These are phyloP conservation scores for Belonocnema kinseyi DNA, from an alignment of 1,140 invertebrate species.

Conservation along the genomic window DNA sequence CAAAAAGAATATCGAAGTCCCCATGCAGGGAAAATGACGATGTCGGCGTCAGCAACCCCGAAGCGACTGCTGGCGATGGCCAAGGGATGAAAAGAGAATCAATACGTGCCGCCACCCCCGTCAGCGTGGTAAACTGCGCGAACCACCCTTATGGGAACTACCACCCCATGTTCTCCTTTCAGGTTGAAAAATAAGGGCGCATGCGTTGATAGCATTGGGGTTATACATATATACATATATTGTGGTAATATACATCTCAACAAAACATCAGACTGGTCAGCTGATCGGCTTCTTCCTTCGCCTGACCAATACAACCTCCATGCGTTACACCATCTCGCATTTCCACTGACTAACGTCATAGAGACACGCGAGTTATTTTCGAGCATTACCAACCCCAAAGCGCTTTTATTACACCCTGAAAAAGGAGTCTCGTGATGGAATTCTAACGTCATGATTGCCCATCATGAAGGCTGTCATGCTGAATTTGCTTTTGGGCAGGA, in stretches of 20 bases:
- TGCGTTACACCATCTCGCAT: too few relatives aligned
- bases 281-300: conserved; percentile 39
- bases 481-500: too few relatives aligned
- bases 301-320: conserved; percentile 1
- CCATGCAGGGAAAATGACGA: conserved; percentile 32
- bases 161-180: conserved; percentile 29
- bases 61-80: conserved; percentile 69
- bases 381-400: too few relatives aligned
- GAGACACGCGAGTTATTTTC: too few relatives aligned
- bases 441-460: too few relatives aligned
- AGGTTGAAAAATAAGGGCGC: conserved; percentile 11
- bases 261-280: conserved; percentile 39
- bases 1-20: conserved; percentile 24
- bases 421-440: too few relatives aligned
- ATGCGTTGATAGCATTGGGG: background rate
- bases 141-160: conserved; percentile 53
- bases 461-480: too few relatives aligned
- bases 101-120: conserved; percentile 68
- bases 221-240: background rate
- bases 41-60: conserved; percentile 59
- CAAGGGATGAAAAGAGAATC: conserved; percentile 67
- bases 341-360: too few relatives aligned
- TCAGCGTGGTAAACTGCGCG: conserved; percentile 59
- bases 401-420: too few relatives aligned
- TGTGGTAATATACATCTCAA: conserved; percentile 9